A percentile compares a stretch with the other conserved stretches of the same genome.
These are phyloP conservation scores for Argyrosomus regius DNA, from an alignment of 2,797 vertebrate genomes.

Conservation along the genomic window DNA sequence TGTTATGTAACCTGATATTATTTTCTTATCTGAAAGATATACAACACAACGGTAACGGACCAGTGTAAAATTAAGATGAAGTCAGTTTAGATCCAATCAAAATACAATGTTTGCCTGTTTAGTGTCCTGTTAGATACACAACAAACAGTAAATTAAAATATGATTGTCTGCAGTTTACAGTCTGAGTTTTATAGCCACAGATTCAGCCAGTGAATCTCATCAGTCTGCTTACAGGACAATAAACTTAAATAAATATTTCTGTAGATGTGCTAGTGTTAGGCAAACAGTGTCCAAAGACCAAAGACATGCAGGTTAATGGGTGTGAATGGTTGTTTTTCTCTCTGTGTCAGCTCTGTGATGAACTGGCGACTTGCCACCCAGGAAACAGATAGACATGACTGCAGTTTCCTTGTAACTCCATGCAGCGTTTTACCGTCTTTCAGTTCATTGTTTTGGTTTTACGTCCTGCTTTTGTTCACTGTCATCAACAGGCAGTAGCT, in stretches of 20 bases:
- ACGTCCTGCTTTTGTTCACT: background rate
- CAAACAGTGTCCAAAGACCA: no score
- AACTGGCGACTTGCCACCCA: no score
- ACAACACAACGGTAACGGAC: background rate
- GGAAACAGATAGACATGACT: no score
- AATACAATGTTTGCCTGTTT: background rate
- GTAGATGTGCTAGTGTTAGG: no score
- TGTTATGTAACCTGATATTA: conserved; percentile 37
- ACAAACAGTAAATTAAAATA: background rate
- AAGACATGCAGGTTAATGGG: no score
- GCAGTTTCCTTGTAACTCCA: background rate
- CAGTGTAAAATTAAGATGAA: background rate
- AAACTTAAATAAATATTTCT: no score
- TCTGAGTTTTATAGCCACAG: background rate
- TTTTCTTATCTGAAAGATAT: background rate
- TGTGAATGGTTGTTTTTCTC: no score
- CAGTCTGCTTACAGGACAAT: background rate
- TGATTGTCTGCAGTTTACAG: background rate
- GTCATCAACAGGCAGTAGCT: background rate
- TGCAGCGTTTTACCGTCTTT: background rate
- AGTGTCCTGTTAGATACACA: background rate
- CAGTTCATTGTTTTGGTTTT: background rate
- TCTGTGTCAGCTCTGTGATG: no score
- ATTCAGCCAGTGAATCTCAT: background rate
- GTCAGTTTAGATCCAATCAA: background rate